Base-by-base conservation (phyloP, 2,888 invertebrate species). In the Rapana venosa region DNA sequence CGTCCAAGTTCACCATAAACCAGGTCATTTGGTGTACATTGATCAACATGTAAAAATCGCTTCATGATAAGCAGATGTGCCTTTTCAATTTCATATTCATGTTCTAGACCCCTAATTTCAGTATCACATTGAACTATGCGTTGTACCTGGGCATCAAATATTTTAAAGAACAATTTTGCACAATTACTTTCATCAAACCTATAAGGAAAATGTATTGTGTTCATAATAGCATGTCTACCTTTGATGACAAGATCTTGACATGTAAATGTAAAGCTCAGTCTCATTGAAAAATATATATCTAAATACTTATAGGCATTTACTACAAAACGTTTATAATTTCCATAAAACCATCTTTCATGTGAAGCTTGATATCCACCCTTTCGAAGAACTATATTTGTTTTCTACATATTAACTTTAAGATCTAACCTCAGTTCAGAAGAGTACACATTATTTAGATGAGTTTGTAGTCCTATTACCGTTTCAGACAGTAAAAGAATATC, bases 241-340 rank as follows among this genome's bases (percentile, higher is more conserved):
- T 22, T 83, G 22, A 20, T 83, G 8, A 56, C 47, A 1, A 36
- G 26, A 56, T 47, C 36, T 13, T 83, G 6, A 22, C 83, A 83
- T 11, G 83, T 6, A 47, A 36, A 47, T 4, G 13, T 47, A 56
- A 83, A 83, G 56, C 83, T 83, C 4, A 47, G 56, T 15, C 26
- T 36, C 47, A 47, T 83, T 11, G 83, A 47, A 32, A 83, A 83
- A 47, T 47, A 83, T 22, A 83, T 83, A 56, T 47, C 47, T 11
- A 83, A 22, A 47, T 83, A 83, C 47, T 47, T 83, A 83, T 47
- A 83, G 4, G 32, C 8, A n/a, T 83, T 83, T 56, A 83, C 83
- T 11, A 83, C 83, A 47, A 6, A 56, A 20, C n/a, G 47, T 47
- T 1, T 1, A 20, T 8, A 20, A 20, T 26, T 26, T 4, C 56